phyloP scores from a whole-genome alignment of 2,797 vertebrate species.

The Notamacropus eugenii region DNA sequence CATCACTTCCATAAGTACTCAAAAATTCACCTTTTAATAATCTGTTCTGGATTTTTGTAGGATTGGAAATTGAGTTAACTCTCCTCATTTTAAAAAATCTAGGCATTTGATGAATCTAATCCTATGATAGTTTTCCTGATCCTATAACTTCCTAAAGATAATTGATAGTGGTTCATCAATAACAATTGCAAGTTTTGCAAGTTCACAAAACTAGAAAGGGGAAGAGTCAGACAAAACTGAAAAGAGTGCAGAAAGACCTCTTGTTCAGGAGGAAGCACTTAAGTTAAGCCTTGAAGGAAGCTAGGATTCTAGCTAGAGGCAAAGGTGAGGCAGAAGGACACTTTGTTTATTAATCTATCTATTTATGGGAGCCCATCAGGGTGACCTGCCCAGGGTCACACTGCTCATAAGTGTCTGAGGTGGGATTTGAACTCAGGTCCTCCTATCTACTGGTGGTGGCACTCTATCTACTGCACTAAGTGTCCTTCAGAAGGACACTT shows the following conservation, averaged over 20 bases:
- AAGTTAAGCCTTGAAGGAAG: not conserved
- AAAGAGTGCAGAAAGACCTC: not conserved
- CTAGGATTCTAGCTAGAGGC: not conserved
- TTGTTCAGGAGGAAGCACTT: not conserved
- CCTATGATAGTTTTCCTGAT: not conserved
- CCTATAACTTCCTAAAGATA: not conserved
- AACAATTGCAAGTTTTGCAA: not conserved
- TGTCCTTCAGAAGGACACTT: not conserved
- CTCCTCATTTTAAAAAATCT: not conserved
- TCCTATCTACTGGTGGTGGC: not conserved
- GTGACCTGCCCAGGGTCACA: not conserved
- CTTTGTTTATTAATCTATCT: too few relatives aligned
- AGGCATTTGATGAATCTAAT: not conserved
- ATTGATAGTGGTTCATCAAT: accelerated
- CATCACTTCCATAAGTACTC: not conserved
- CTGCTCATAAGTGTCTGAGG: not conserved
- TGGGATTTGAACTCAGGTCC: not conserved
- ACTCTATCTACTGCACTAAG: not conserved
- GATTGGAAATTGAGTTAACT: not conserved
- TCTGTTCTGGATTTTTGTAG: not conserved
- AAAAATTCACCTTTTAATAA: not conserved
- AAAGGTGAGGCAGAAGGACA: not conserved
- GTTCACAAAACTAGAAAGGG: not conserved
- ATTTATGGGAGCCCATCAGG: not conserved
- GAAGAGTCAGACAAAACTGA: too few relatives aligned